Conservation (phyloP, 92 coral and sea anemone species). For the Actinostola sp. region DNA sequence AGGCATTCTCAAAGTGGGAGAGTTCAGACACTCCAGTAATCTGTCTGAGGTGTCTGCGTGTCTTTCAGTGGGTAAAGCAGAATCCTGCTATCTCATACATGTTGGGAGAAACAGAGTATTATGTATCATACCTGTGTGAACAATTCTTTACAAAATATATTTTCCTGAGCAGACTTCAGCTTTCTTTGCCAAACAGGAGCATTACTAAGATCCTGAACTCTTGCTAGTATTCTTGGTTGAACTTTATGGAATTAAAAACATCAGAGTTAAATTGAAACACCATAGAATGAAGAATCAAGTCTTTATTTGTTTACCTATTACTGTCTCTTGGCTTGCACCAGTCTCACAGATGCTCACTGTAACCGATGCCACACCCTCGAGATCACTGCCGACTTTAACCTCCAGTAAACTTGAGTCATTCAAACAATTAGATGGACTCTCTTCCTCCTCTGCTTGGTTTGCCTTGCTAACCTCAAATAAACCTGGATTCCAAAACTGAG, state of each 20-base stretch:
- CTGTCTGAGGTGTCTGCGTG: no score
- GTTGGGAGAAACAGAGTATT: no score
- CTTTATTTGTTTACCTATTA: slow-evolving; percentile 40
- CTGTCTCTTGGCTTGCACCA: slow-evolving; percentile 29
- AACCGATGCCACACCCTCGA: slow-evolving; percentile 76
- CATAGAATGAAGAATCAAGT: neutral
- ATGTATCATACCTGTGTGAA: slow-evolving; percentile 73
- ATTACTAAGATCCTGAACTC: slow-evolving; percentile 1
- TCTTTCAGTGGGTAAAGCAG: no score
- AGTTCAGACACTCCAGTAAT: no score
- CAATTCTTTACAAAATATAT: slow-evolving; percentile 89
- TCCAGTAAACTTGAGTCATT: slow-evolving; percentile 65
- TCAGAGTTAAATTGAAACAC: no score
- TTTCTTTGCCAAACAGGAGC: slow-evolving; percentile 77
- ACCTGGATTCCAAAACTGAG: slow-evolving; percentile 99
- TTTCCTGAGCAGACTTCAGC: slow-evolving; percentile 79
- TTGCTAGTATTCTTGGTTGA: slow-evolving; percentile 30
- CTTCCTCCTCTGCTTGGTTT: slow-evolving; percentile 58
- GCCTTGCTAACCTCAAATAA: slow-evolving; percentile 92
- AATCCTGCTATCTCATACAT: no score
- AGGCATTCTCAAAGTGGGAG: no score
- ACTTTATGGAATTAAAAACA: slow-evolving; percentile 7
- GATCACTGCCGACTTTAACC: slow-evolving; percentile 87
- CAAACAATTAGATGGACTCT: slow-evolving; percentile 1
- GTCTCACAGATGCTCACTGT: slow-evolving; percentile 69